phyloP scores from a whole-genome alignment of 1,140 invertebrate species.

The Drosophila suzukii region DNA sequence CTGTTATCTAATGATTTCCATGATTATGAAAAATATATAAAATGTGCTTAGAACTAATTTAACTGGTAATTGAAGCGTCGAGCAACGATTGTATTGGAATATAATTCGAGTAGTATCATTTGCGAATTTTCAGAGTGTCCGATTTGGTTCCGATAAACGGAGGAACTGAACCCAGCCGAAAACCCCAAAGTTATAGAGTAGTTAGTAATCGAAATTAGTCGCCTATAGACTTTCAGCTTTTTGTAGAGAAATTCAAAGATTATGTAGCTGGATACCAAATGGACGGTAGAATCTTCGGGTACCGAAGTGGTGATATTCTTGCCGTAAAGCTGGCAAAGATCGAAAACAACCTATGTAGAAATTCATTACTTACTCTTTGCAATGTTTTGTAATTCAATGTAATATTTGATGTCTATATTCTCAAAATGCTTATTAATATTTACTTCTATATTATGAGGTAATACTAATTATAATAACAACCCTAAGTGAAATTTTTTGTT shows the following conservation, averaged over 20 bases:
- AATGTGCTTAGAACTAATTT: slow-evolving; percentile 24
- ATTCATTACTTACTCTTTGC: no score
- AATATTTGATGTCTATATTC: no score
- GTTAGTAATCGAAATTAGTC: slow-evolving; percentile 5
- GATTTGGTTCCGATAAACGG: background rate
- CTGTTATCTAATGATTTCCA: slow-evolving; percentile 44
- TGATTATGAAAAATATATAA: slow-evolving; percentile 17
- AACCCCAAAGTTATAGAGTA: slow-evolving; percentile 1
- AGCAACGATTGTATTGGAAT: slow-evolving; percentile 75
- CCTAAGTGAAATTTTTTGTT: no score
- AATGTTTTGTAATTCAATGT: no score
- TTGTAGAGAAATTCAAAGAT: background rate
- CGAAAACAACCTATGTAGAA: no score
- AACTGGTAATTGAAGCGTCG: slow-evolving; percentile 41
- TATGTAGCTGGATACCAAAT: background rate
- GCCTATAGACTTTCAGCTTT: slow-evolving; percentile 22
- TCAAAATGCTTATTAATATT: no score
- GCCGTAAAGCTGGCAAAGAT: background rate
- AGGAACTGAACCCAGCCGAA: background rate
- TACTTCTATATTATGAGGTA: no score
- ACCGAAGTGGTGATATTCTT: background rate
- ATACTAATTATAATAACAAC: no score
- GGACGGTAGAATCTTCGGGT: background rate
- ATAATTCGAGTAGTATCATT: slow-evolving; percentile 54
- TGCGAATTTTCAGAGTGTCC: background rate